Base-by-base conservation (phyloP, 2,797 vertebrate genomes). In the Sebastes trivittatus region DNA sequence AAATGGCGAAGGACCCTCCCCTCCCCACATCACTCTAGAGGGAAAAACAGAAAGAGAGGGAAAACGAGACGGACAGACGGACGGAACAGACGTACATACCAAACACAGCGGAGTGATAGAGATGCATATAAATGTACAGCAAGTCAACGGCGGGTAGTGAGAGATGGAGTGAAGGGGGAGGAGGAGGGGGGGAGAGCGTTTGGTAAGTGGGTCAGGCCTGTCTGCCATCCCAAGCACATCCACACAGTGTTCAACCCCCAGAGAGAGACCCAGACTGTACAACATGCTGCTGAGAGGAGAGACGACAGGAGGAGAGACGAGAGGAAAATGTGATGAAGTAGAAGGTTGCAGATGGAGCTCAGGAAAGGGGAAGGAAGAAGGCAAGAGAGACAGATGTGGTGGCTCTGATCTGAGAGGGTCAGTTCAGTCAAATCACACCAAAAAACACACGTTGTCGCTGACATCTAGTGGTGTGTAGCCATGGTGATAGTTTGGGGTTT, bases 201-300 rank as follows among this genome's bases (percentile, higher is more conserved):
- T 82, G 84, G 86, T 91, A 94, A 94, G 93, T 94, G 89, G 93
- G 93, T 95, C 94, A 94, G 90, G 89, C 79, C 87, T 87, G 87
- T 88, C 89, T 90, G 84, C 87, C 75, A 81, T 88, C 87, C 73
- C 69, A 78, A 75, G 79, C 87, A 86, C 77, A 85, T 77, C 66
- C 61, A 78, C 80, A 71, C 81, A 79, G 72, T 20, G 49, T 18
- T 55, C 78, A 84, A 75, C 71, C 86, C 82, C 86, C 78, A 65
- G 87, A 90, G 92, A 89, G 61, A 74, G 78, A 77, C 22, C 67
- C 70, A 86, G 82, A 86, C 85, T 77, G 73, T 84, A 81, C 82
- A 72, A 62, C 70, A 86, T 32, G 80, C 75, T 81, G 85, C 73
- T 38, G 82, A 89, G 80, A 90, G 79, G 63, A 81, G 68, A 61